Base-by-base conservation (phyloP, 2,113 vertebrate species). In the Psilopogon haemacephalus region DNA sequence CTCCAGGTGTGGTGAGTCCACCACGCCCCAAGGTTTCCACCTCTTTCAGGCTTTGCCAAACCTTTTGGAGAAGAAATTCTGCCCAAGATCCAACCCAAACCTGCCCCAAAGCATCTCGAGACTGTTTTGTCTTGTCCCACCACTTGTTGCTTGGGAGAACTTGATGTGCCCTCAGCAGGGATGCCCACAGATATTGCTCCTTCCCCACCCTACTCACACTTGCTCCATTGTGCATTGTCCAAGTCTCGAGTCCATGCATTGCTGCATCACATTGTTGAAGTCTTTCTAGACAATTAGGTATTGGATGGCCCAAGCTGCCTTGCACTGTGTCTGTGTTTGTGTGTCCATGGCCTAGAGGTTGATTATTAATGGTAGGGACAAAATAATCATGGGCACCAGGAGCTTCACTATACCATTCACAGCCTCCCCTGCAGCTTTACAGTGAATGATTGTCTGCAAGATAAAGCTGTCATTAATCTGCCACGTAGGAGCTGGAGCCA, bases 391-490 rank as follows among this genome's bases (percentile, higher is more conserved):
- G 9, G 77, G 54, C 67, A 81, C 86, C 70, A 95, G 80, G 62
- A 95, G 52, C 54, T 59, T 88, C 80, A 48, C 94, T 59, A 54
- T 33, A 81, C 90, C 88, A 90, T 94, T 96, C 62, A 86, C 6
- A 50, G 21, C 30, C 35, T 72, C 44, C 11, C 11, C 24, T 38
- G 33, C 12, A 55, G 72, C 64, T 54, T 86, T 63, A 93, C 95
- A 90, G 77, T 81, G 64, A 86, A 88, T 84, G 74, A 75, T 42
- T 96, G 86, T 93, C 35, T 54, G 12, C 42, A 44, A 37, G 50
- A 93, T 91, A 86, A 77, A 88, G 86, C 83, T 80, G 23, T 38
- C 71, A 70, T 93, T 93, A 93, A 92, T 67, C n/a, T 50, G 55
- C 70, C 42, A 11, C 0, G 2, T 10, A 59, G 56, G 52, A 86